Percentiles rank a stretch among this genome's conserved stretches.
These are phyloP conservation scores for Gastracanthus pulcherrimus DNA, from an alignment of 2,888 invertebrate genomes.

Conservation along the genomic window DNA sequence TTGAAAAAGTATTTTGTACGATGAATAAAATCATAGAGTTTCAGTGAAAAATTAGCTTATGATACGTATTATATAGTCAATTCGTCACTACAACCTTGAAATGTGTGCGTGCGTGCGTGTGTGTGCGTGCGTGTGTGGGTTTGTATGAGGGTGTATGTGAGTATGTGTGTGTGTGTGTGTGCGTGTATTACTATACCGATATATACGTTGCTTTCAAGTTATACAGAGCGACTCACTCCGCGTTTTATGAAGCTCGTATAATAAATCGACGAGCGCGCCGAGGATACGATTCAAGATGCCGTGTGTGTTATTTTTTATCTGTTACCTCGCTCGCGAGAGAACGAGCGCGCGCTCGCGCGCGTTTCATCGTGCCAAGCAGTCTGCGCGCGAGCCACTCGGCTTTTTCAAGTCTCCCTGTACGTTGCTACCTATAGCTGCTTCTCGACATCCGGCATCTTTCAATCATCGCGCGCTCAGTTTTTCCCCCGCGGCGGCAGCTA, in stretches of 20 bases:
- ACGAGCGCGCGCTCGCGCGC: slow-evolving; percentile 34
- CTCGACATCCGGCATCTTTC: slow-evolving; percentile 49
- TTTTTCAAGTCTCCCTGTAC: slow-evolving; percentile 7
- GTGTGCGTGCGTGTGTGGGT: too few relatives aligned
- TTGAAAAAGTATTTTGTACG: too few relatives aligned
- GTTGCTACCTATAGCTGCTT: too few relatives aligned
- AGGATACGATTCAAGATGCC: not conserved
- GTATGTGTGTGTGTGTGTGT: too few relatives aligned
- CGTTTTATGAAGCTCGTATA: slow-evolving; percentile 39
- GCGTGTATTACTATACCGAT: too few relatives aligned
- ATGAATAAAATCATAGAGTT: too few relatives aligned
- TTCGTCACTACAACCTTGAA: too few relatives aligned
- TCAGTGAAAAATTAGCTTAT: too few relatives aligned
- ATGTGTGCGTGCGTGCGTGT: too few relatives aligned
- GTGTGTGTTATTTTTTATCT: not conserved
- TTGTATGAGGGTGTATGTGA: too few relatives aligned
- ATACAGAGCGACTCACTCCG: not conserved
- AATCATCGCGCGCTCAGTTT: slow-evolving; percentile 33
- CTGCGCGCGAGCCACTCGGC: slow-evolving; percentile 58
- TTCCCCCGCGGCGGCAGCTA: not conserved
- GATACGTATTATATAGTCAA: too few relatives aligned
- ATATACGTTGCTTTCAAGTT: not conserved
- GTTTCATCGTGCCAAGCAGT: slow-evolving; percentile 71
- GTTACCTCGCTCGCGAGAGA: slow-evolving; percentile 33
- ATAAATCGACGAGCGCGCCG: slow-evolving; percentile 54